Evolutionary conservation across 1,140 invertebrate species (phyloP), one percentile per base, ranked within the genome.

Genomic region (Drosophila albomicans): DNA sequence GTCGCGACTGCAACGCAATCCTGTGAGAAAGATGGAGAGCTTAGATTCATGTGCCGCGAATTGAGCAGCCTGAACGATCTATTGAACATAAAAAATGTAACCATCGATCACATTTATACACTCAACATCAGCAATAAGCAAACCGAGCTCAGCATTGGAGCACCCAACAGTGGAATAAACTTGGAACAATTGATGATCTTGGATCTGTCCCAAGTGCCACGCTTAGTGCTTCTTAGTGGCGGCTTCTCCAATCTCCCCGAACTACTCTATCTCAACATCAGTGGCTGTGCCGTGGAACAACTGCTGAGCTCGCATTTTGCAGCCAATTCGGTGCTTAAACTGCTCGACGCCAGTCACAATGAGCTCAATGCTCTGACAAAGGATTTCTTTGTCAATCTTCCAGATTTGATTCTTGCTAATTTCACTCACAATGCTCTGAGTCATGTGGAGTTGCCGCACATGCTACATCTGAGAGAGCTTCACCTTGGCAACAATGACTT

Each of bases 321-420:
- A 5, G 3, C 10, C 45, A 38, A 70, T 2, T 78, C 79, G n/a
- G 59, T 65, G 20, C 58, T 92, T n/a, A 74, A 84, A 64, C 38
- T 63, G 48, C 62, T 92, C 6, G 91, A 92, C 61, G 73, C 74
- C n/a, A 92, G 89, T 45, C 56, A 87, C 58, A 92, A 92, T 66
- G 49, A 76, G 20, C 59, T 92, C 41, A 49, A 61, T 10, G 11
- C 52, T 5, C 61, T 92, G 10, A 78, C 74, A 35, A 71, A 69
- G 46, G 76, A 77, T 38, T 56, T 74, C 45, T 69, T 91, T 41
- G 56, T 35, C 13, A 75, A 74, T 52, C 54, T 92, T 16, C 61
- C 56, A 10, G 70, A 81, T 38, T 63, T 92, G 76, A 71, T 78
- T 73, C 72, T 77, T 67, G 88, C 81, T 1, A 91, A 92, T 67